Evolutionary conservation across 2,888 invertebrate genomes (phyloP).

Genomic region (Caenorhabditis doughertyi): DNA sequence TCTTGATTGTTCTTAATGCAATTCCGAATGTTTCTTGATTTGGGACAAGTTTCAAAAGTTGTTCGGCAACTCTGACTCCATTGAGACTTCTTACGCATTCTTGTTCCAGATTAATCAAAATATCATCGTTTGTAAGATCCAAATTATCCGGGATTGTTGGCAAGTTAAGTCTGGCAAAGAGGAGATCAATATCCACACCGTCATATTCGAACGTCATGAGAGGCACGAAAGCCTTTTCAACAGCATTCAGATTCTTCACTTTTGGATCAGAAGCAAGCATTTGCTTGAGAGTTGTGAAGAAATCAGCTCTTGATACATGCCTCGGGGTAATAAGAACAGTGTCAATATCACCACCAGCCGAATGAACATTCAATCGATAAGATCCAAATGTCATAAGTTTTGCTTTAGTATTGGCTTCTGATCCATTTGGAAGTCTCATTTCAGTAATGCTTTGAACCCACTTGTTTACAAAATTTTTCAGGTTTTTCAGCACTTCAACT

Average conservation of each 20-base stretch:
- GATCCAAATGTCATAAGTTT: no score
- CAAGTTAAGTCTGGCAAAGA: slow-evolving; percentile 95
- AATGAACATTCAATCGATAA: no score
- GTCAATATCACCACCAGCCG: no score
- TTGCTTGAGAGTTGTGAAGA: no score
- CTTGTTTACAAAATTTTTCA: no score
- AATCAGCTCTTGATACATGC: no score
- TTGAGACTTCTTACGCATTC: slow-evolving; percentile 94
- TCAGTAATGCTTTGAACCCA: no score
- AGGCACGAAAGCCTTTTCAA: slow-evolving; percentile 98
- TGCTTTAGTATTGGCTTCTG: no score
- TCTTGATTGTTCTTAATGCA: slow-evolving; percentile 94
- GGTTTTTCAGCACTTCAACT: no score
- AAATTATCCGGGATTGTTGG: slow-evolving; percentile 89
- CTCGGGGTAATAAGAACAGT: no score
- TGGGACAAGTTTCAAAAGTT: slow-evolving; percentile 95
- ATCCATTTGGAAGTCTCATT: no score
- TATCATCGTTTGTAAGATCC: slow-evolving; percentile 92
- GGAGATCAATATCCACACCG: slow-evolving; percentile 96
- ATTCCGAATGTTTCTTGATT: slow-evolving; percentile 94
- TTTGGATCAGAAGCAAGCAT: no score
- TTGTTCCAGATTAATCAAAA: slow-evolving; percentile 96
- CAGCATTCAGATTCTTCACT: slow-evolving; percentile 86
- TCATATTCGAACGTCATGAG: slow-evolving; percentile 99
- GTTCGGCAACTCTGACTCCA: slow-evolving; percentile 98